A percentile compares a stretch with the other conserved stretches of the same genome.
Conservation (phyloP, 2,797 vertebrate genomes). For the Geotrypetes seraphini region DNA sequence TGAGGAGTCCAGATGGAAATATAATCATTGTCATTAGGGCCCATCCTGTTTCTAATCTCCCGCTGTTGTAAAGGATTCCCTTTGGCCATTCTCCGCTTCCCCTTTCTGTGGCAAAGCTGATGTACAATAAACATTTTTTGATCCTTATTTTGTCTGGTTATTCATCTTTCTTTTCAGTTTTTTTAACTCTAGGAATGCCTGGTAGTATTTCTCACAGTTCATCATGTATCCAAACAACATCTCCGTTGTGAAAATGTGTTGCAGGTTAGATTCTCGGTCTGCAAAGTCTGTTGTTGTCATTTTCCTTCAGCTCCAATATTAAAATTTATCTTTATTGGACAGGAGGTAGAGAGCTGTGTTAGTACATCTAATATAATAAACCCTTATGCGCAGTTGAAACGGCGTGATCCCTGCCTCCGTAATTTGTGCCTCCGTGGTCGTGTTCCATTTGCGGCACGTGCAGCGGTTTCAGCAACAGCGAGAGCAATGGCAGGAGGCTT, state of each 20-base stretch:
- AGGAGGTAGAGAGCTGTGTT: not conserved
- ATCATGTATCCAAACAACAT: conserved; percentile 51
- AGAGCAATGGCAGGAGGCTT: too few species aligned
- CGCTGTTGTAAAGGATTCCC: conserved; percentile 36
- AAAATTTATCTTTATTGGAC: conserved; percentile 27
- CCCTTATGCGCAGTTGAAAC: not conserved
- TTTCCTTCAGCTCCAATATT: conserved; percentile 28
- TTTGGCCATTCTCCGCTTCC: conserved; percentile 35
- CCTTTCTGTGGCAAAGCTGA: conserved; percentile 46
- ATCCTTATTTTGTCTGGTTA: conserved; percentile 40
- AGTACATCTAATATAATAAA: not conserved
- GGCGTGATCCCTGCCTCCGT: too few species aligned
- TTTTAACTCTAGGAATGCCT: conserved; percentile 39
- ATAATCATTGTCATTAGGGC: conserved; percentile 39
- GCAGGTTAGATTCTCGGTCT: conserved; percentile 50
- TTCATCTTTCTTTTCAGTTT: conserved; percentile 46
- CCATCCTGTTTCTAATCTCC: conserved; percentile 52
- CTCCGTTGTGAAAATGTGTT: conserved; percentile 44
- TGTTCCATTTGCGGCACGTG: too few species aligned
- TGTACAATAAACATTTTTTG: conserved; percentile 54
- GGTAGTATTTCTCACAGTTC: conserved; percentile 60
- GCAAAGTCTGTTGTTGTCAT: conserved; percentile 43
- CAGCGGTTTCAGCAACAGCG: too few species aligned
- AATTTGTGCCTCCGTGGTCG: too few species aligned
- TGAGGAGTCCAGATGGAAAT: conserved; percentile 48